Conservation (phyloP, 1,140 invertebrate genomes). For the Drosophila orosa region DNA sequence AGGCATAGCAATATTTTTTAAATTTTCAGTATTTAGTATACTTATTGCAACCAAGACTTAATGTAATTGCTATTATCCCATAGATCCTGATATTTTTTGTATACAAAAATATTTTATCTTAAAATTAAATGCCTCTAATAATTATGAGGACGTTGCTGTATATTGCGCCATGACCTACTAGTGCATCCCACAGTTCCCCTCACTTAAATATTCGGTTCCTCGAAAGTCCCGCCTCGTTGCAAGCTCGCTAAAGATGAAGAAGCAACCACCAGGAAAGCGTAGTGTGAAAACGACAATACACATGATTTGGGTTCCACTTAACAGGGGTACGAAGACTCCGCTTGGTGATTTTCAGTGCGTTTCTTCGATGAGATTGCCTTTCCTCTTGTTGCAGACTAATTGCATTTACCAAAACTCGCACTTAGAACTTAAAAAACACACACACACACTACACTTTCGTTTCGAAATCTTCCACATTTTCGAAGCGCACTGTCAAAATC, state of each 20-base stretch:
- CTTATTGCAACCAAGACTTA: background rate
- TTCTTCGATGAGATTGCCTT: background rate
- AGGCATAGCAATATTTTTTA: background rate
- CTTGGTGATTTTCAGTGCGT: constrained; percentile 26
- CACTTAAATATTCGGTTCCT: background rate
- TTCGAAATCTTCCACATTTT: constrained; percentile 2
- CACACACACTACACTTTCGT: background rate
- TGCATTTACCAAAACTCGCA: constrained; percentile 1
- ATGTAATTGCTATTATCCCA: background rate
- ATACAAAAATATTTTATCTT: too few relatives aligned
- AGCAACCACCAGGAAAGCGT: constrained; percentile 27
- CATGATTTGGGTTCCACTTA: constrained; percentile 37
- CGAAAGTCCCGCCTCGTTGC: constrained; percentile 7
- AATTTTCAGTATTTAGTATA: too few relatives aligned
- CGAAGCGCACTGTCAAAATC: constrained; percentile 25
- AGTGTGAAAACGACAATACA: constrained; percentile 71
- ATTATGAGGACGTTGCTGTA: background rate
- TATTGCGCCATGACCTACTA: background rate
- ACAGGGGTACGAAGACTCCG: constrained; percentile 2
- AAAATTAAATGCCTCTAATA: too few relatives aligned
- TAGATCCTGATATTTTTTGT: background rate
- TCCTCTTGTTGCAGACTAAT: background rate
- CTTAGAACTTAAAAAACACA: background rate
- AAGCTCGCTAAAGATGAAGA: constrained; percentile 3
- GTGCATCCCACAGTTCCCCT: too few relatives aligned